A percentile compares a stretch with the other conserved stretches of the same genome.
phyloP scores from a whole-genome alignment of 2,888 invertebrate genomes.

The Nowickia ferox region DNA sequence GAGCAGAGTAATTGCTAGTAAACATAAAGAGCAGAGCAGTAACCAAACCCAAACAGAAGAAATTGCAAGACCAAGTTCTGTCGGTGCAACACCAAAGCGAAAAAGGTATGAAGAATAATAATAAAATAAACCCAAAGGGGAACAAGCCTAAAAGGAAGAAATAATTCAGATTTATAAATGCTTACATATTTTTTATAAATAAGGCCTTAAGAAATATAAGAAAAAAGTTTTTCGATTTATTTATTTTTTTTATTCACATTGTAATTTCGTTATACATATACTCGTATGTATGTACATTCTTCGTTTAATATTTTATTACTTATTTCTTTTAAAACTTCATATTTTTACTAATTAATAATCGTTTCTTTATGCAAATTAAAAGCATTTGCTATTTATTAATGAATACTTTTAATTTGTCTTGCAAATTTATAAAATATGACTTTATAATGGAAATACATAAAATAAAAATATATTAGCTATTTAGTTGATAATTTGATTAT shows the following conservation, averaged over 20 bases:
- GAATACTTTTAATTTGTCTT: slow-evolving; percentile 5
- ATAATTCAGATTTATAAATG: too few species aligned
- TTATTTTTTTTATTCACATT: background rate
- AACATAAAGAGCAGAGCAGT: too few species aligned
- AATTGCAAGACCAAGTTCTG: too few species aligned
- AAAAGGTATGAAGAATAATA: too few species aligned
- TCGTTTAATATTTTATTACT: slow-evolving; percentile 19
- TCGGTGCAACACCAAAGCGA: too few species aligned
- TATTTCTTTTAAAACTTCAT: slow-evolving; percentile 19
- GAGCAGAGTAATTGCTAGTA: too few species aligned
- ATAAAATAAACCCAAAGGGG: too few species aligned
- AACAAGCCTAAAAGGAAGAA: too few species aligned
- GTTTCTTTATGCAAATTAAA: slow-evolving; percentile 56
- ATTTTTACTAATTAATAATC: slow-evolving; percentile 1
- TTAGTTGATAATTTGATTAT: slow-evolving; percentile 56
- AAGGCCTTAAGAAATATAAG: too few species aligned
- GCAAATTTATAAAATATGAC: slow-evolving; percentile 5
- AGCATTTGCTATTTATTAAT: slow-evolving; percentile 54
- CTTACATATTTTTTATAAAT: too few species aligned
- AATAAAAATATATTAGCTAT: slow-evolving; percentile 7
- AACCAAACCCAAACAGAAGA: too few species aligned
- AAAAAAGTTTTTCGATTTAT: too few species aligned
- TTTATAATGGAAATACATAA: slow-evolving; percentile 33
- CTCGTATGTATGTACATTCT: background rate
- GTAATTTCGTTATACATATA: background rate